Percentiles rank a stretch among this genome's conserved stretches.
These are phyloP conservation scores for Lithophane socia DNA, from an alignment of 2,888 invertebrate genomes.

Conservation along the genomic window DNA sequence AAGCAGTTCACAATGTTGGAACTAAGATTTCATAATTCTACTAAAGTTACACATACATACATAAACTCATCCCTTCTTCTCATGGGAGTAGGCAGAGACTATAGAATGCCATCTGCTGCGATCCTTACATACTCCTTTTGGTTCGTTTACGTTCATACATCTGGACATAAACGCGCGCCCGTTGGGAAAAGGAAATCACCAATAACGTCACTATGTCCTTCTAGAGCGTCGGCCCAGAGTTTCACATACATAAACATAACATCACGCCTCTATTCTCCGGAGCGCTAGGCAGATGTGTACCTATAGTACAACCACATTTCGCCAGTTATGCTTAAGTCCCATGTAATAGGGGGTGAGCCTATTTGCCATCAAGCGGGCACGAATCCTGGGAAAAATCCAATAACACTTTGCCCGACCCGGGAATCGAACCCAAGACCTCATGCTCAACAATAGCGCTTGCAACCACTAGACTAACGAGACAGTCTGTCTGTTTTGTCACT, in stretches of 20 bases:
- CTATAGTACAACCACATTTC: too few relatives aligned
- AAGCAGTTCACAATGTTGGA: not conserved
- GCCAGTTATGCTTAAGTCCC: too few relatives aligned
- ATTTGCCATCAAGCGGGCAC: too few relatives aligned
- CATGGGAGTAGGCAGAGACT: not conserved
- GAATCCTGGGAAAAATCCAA: too few relatives aligned
- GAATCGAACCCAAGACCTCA: too few relatives aligned
- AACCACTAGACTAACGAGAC: too few relatives aligned
- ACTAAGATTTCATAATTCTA: not conserved
- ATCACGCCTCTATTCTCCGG: too few relatives aligned
- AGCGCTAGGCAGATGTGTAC: too few relatives aligned
- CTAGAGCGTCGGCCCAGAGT: not conserved
- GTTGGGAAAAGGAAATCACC: not conserved
- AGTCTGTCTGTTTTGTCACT: not conserved
- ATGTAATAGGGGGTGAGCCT: too few relatives aligned
- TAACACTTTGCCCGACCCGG: too few relatives aligned
- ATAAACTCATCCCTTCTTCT: not conserved
- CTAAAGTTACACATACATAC: not conserved
- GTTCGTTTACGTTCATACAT: not conserved
- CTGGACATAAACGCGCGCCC: not conserved
- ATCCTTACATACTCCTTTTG: not conserved
- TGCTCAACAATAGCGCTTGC: too few relatives aligned
- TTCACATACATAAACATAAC: too few relatives aligned
- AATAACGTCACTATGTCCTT: not conserved
- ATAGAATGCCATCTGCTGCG: not conserved